These are phyloP conservation scores for Hydrolagus colliei DNA, from an alignment of 2,797 vertebrate species.

Conservation along the genomic window DNA sequence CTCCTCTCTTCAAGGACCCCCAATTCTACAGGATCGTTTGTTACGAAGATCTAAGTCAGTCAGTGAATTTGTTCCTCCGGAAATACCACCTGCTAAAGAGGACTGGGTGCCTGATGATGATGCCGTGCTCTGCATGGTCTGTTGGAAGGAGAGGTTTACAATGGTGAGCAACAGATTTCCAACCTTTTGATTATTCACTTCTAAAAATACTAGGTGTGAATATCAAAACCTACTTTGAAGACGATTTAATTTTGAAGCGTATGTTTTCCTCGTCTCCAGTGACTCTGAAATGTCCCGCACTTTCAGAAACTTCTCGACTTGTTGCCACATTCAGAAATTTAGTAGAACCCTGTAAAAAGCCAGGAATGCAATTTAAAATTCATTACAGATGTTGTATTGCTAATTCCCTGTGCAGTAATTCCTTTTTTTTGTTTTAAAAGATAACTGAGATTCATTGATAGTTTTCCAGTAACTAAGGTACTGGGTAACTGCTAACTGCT, in stretches of 20 bases:
- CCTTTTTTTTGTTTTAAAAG: conserved; percentile 1
- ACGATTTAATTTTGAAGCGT: not conserved
- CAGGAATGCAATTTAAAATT: no score
- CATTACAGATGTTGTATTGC: not conserved
- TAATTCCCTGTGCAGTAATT: not conserved
- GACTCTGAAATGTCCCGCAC: not conserved
- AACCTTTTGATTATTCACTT: not conserved
- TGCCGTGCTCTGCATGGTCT: conserved; percentile 81
- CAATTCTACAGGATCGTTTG: conserved; percentile 52
- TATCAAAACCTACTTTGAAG: not conserved
- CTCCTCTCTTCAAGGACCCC: conserved; percentile 53
- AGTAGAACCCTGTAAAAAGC: no score
- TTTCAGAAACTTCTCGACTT: no score
- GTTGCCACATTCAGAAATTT: no score
- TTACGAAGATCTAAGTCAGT: conserved; percentile 53
- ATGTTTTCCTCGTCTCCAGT: not conserved
- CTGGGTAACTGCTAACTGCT: no score
- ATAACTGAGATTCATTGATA: not conserved
- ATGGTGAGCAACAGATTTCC: conserved; percentile 69
- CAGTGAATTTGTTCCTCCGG: conserved; percentile 79
- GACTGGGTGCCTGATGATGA: conserved; percentile 89
- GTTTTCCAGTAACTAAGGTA: not conserved
- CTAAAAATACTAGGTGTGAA: not conserved
- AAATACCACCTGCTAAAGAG: conserved; percentile 71
- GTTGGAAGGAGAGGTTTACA: conserved; percentile 80